Evolutionary conservation across 2,113 vertebrate species (phyloP), one percentile per base, ranked within the genome.

Genomic region (Podarcis muralis): DNA sequence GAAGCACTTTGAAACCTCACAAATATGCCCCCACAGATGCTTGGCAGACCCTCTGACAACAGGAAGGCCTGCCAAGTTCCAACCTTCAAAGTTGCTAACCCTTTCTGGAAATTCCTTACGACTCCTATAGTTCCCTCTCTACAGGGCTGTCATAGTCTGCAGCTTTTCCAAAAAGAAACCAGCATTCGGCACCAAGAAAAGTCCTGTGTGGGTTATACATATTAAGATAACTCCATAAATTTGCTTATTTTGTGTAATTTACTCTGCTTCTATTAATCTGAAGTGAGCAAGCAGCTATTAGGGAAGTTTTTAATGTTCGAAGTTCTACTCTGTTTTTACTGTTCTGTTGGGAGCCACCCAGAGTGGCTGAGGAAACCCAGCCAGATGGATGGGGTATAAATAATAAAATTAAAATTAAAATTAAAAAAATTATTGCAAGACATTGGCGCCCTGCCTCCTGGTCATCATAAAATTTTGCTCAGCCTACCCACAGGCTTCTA

Each of bases 41-140:
- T 32, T 20, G 11, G 37, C 30, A 0, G 0, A 71, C 4, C 6
- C 18, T 35, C 43, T 69, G 6, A 1, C 25, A 23, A 22, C 25
- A 37, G 32, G 6, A 23, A 57, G 12, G 1, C 43, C 43, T 37
- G 72, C 23, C 32, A 25, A 30, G 3, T 25, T 35, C 57, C 43
- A 20, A 12, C 12, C 66, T 62, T 25, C 25, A 79, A 18, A 8
- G 37, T 15, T 84, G 43, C 32, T n/a, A 57, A 32, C 32, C 8
- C 37, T 53, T 68, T 15, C 53, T 8, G 40, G 40, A 69, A 68
- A n/a, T 43, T 40, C n/a, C 23, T 8, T 30, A 22, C 80, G 18
- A 13, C 8, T 32, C 30, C 66, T 79, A 8, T 22, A 80, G n/a
- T 57, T 13, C 22, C n/a, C 20, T 35, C 35, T 13, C 22, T 32